These are phyloP conservation scores for Pavo muticus DNA, from an alignment of 2,113 vertebrate genomes.

Conservation along the genomic window DNA sequence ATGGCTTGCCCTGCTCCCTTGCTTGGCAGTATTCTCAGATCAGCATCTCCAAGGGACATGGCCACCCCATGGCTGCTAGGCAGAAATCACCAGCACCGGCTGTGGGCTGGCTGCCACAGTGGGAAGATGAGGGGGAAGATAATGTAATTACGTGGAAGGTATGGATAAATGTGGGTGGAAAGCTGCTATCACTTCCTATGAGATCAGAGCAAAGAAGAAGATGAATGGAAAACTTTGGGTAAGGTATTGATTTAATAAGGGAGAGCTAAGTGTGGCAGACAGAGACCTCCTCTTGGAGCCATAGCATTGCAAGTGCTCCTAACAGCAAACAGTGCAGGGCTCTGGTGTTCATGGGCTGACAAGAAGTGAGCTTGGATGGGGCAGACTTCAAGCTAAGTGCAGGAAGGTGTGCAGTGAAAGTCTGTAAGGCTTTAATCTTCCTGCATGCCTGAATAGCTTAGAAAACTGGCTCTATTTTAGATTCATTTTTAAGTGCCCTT, in stretches of 20 bases:
- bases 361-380: not conserved
- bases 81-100: not conserved
- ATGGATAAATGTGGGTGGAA: not conserved
- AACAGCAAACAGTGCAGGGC: not conserved
- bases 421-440: not conserved
- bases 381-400: not conserved
- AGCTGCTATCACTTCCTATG: not conserved
- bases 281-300: not conserved
- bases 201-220: not conserved
- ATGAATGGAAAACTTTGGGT: not conserved
- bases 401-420: not conserved
- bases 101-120: not conserved
- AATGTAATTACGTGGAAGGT: not conserved
- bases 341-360: not conserved
- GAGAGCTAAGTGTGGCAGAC: not conserved
- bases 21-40: not conserved
- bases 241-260: not conserved
- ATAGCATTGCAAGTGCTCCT: not conserved
- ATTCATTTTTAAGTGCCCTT: not conserved
- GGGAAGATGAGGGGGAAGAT: not conserved
- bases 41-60: not conserved
- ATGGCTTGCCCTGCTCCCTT: not conserved
- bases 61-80: not conserved
- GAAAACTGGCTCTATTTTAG: not conserved
- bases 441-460: not conserved